A percentile compares a stretch with the other conserved stretches of the same genome.
Conservation (phyloP, 37 sponge, comb jelly and placozoan species). For the Agelas oroides region DNA sequence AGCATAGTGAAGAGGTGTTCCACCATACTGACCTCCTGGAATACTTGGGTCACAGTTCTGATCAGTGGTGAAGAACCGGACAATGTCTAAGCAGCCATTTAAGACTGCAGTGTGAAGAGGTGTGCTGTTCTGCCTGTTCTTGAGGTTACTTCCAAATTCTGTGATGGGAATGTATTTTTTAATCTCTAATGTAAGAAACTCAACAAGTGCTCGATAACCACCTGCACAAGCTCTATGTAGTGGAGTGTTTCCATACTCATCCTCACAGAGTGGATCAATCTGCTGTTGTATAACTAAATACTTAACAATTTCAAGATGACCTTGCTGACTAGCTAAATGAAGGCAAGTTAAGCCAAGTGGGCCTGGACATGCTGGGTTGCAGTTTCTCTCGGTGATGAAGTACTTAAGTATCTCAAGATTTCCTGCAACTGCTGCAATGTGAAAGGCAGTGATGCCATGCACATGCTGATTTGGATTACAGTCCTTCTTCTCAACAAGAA, state of each 20-base stretch:
- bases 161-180: too few species aligned
- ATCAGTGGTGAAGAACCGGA: background rate
- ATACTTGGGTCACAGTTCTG: background rate
- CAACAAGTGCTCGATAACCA: too few species aligned
- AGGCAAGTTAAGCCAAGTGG: background rate
- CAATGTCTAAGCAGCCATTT: background rate
- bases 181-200: too few species aligned
- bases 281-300: background rate
- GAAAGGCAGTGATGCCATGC: background rate
- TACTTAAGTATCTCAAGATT: background rate
- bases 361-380: background rate
- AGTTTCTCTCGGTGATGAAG: background rate
- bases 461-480: too few species aligned
- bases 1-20: background rate
- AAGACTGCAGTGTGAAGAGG: background rate
- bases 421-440: background rate
- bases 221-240: too few species aligned
- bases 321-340: background rate
- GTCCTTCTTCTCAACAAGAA: too few species aligned
- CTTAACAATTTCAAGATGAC: background rate
- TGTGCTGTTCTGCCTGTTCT: too few species aligned
- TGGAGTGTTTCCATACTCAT: background rate
- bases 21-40: background rate
- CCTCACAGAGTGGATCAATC: background rate
- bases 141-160: too few species aligned